These are phyloP conservation scores for Craniophora ligustri DNA, from an alignment of 2,888 invertebrate species.

Conservation along the genomic window DNA sequence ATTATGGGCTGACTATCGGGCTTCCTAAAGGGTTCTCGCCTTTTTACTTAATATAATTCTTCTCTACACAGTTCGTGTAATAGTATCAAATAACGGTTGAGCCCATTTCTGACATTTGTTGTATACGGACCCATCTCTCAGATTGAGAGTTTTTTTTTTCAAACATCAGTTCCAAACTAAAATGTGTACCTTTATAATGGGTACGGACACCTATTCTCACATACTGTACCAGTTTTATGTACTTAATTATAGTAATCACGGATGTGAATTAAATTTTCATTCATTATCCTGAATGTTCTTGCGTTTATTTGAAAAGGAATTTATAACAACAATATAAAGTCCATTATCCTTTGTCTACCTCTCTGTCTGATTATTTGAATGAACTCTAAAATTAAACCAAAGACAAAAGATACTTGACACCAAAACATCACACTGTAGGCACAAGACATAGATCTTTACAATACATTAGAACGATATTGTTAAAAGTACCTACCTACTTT, in stretches of 20 bases:
- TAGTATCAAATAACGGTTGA: no score
- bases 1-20: constrained; percentile 34
- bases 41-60: no score
- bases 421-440: constrained; percentile 42
- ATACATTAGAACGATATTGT: constrained; percentile 15
- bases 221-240: no score
- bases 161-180: no score
- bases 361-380: constrained; percentile 9
- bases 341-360: constrained; percentile 40
- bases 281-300: not conserved
- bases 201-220: no score
- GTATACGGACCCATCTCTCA: no score
- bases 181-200: no score
- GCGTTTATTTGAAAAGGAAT: no score
- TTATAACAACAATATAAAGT: constrained; percentile 15
- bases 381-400: constrained; percentile 42
- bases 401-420: constrained; percentile 40
- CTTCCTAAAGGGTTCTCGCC: constrained; percentile 25
- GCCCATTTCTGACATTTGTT: no score
- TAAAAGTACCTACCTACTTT: constrained; percentile 9
- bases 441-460: constrained; percentile 10
- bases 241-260: no score
- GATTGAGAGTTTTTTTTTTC: no score
- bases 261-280: not conserved
- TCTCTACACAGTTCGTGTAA: no score